These are phyloP conservation scores for Metalampra italica DNA, from an alignment of 2,888 invertebrate genomes.

Conservation along the genomic window DNA sequence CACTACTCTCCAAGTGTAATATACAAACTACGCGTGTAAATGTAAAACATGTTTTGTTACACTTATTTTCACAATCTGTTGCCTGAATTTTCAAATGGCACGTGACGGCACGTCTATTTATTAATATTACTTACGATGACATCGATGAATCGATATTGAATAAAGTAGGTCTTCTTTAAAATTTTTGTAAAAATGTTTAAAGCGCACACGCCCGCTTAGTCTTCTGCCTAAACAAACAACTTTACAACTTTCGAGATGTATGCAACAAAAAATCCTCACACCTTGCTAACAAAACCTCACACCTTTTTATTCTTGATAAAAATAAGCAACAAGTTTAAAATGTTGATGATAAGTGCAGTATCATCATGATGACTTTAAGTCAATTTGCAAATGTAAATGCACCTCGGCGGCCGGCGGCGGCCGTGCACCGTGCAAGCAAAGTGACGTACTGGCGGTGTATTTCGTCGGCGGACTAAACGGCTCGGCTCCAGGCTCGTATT, in stretches of 20 bases:
- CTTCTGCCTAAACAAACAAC: conserved; percentile 4
- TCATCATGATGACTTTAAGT: neutral
- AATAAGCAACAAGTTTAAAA: neutral
- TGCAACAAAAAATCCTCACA: neutral
- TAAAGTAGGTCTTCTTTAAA: too few relatives aligned
- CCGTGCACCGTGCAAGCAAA: conserved; percentile 9
- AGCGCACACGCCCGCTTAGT: neutral
- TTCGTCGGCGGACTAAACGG: conserved; percentile 61
- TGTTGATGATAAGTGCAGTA: neutral
- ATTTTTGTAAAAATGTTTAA: neutral
- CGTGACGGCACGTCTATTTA: too few relatives aligned
- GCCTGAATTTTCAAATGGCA: too few relatives aligned
- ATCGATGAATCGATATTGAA: too few relatives aligned
- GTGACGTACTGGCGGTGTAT: conserved; percentile 59
- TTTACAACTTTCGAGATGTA: conserved; percentile 1
- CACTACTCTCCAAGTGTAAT: conserved; percentile 48
- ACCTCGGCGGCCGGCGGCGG: neutral
- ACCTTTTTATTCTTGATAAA: neutral
- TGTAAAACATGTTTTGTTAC: neutral
- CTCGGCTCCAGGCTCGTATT: conserved; percentile 56
- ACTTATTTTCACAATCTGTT: neutral
- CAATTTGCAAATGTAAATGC: conserved; percentile 9
- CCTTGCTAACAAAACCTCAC: neutral
- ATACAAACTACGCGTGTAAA: neutral
- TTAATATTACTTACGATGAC: too few relatives aligned